These are phyloP conservation scores for Metopolophium dirhodum DNA, from an alignment of 1,140 invertebrate genomes.

Conservation along the genomic window DNA sequence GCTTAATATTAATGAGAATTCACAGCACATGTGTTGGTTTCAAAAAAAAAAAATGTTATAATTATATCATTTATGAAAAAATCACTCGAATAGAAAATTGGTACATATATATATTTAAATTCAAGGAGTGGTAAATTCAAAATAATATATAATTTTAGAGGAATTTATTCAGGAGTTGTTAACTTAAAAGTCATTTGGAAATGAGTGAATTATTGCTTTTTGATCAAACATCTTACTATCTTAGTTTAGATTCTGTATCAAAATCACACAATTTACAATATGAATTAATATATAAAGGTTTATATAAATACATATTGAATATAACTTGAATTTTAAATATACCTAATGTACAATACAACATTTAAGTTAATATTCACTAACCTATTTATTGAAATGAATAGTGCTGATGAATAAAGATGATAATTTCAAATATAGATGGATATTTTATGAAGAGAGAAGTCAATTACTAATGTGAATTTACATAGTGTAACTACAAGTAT, in stretches of 20 bases:
- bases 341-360: neutral
- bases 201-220: neutral
- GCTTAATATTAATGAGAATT: neutral
- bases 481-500: neutral
- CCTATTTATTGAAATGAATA: neutral
- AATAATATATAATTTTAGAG: neutral
- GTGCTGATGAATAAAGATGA: neutral
- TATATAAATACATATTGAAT: neutral
- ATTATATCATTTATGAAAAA: neutral
- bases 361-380: neutral
- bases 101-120: neutral
- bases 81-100: neutral
- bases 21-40: neutral
- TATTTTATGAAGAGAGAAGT: neutral
- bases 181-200: conserved; percentile 23
- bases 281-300: neutral
- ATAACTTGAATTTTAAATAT: neutral
- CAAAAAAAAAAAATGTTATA: neutral
- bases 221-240: neutral
- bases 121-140: neutral
- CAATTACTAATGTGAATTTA: neutral
- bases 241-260: neutral
- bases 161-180: neutral
- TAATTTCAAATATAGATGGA: neutral
- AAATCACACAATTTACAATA: neutral